A percentile compares a stretch with the other conserved stretches of the same genome.
phyloP scores from a whole-genome alignment of 1,140 invertebrate genomes.

The Mycetomoellerius zeteki region DNA sequence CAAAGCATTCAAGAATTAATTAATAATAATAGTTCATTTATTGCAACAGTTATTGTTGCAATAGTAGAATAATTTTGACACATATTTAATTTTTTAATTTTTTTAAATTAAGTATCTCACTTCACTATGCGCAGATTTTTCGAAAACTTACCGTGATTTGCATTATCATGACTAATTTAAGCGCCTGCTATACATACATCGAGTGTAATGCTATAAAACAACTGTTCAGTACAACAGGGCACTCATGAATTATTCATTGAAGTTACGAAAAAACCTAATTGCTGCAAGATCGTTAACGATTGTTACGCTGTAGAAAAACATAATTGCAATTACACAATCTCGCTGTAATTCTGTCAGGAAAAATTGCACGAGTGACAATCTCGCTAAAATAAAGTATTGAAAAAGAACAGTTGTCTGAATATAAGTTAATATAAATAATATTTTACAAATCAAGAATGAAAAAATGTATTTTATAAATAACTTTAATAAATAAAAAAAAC shows the following conservation, averaged over 20 bases:
- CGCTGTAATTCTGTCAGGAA: neutral
- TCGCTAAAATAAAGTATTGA: neutral
- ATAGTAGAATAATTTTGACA: neutral
- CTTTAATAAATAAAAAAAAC: neutral
- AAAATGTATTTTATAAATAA: neutral
- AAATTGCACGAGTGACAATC: neutral
- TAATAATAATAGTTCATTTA: neutral
- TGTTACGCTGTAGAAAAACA: conserved; percentile 47
- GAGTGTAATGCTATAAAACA: conserved; percentile 46
- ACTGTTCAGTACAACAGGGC: conserved; percentile 45
- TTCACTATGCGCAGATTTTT: neutral
- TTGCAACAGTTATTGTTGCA: neutral
- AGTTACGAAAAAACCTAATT: conserved; percentile 54
- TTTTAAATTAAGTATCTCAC: neutral
- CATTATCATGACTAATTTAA: conserved; percentile 52
- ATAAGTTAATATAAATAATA: neutral
- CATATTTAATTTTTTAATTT: neutral
- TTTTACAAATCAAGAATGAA: neutral
- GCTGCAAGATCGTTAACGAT: conserved; percentile 52
- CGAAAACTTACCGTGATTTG: conserved; percentile 1
- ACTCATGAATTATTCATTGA: conserved; percentile 56
- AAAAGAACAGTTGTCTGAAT: neutral
- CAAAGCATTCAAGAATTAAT: neutral
- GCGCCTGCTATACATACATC: conserved; percentile 32
- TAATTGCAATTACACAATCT: conserved; percentile 44